Evolutionary conservation across 2,113 vertebrate genomes (phyloP), one percentile per base, ranked within the genome.

Genomic region (Pandion haliaetus): DNA sequence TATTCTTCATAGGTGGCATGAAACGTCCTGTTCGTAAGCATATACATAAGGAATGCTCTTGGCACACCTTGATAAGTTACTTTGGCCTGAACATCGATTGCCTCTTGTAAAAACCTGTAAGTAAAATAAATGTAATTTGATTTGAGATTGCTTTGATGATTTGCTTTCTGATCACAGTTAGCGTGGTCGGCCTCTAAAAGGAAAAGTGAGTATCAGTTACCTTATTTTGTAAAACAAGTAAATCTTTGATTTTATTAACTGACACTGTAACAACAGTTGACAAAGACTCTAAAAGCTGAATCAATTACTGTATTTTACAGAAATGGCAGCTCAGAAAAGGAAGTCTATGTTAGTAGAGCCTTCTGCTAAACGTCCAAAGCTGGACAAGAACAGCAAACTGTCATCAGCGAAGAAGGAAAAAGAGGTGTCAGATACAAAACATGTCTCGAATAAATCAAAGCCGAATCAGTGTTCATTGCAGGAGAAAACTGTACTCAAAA

Each of bases 321-420:
- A 98, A 98, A 98, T 98, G 98, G 97, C 98, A 98, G 97, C 98
- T 97, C 97, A 98, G 93, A 98, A 98, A 97, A 98, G 97, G 81
- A 98, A 97, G 90, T 98, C 96, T 93, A 3, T 95, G 8, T 91
- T 98, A 95, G 96, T 97, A 87, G 97, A 98, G 36, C 96, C 96
- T 94, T 98, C 98, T 96, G 95, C 97, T 96, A 98, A 98, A 87
- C 97, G 83, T 80, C 98, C 94, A 71, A 98, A 97, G 88, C 95
- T 98, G 95, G 96, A 96, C 96, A 98, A 95, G 86, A 98, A 91
- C 94, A 98, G 88, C 88, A 97, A 95, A 96, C 78, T 36, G 1
- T 90, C 94, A 50, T 92, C 88, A 14, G 65, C 78, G 36, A 97
- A 96, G 59, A 98, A 98, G 82, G 97, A 97, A 83, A 98, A 96